Conservation (phyloP, 2,888 invertebrate species). For the Erebia aethiops region DNA sequence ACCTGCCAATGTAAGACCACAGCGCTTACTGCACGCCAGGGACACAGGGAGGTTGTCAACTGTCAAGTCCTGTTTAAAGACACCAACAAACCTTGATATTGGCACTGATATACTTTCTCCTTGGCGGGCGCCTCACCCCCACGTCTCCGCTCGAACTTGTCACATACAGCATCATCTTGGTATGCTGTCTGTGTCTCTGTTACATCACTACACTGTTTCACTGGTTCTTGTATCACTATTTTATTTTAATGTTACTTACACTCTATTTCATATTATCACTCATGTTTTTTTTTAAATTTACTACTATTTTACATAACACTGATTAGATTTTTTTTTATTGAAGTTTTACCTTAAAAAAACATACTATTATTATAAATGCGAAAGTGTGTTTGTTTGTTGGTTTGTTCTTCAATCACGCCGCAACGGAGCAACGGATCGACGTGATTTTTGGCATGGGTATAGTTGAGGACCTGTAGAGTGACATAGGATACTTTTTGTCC, state of each 20-base stretch:
- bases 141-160: conserved; percentile 65
- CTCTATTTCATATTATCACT: background rate
- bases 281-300: background rate
- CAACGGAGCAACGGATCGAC: no score
- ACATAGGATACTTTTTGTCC: no score
- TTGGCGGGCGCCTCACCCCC: conserved; percentile 63
- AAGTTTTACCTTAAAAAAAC: no score
- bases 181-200: conserved; percentile 19
- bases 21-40: no score
- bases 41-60: background rate
- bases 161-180: conserved; percentile 74
- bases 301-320: background rate
- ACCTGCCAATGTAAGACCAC: no score
- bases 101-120: conserved; percentile 69
- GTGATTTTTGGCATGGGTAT: no score
- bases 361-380: no score
- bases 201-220: conserved; percentile 43
- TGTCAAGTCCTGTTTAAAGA: no score
- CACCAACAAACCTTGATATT: conserved; percentile 68
- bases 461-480: no score
- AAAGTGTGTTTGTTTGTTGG: no score
- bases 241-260: background rate
- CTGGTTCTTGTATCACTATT: background rate
- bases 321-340: background rate
- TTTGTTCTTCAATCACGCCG: no score